Evolutionary conservation across 1,140 invertebrate species (phyloP), one percentile per base, ranked within the genome.

Genomic region (Drosophila yakuba): DNA sequence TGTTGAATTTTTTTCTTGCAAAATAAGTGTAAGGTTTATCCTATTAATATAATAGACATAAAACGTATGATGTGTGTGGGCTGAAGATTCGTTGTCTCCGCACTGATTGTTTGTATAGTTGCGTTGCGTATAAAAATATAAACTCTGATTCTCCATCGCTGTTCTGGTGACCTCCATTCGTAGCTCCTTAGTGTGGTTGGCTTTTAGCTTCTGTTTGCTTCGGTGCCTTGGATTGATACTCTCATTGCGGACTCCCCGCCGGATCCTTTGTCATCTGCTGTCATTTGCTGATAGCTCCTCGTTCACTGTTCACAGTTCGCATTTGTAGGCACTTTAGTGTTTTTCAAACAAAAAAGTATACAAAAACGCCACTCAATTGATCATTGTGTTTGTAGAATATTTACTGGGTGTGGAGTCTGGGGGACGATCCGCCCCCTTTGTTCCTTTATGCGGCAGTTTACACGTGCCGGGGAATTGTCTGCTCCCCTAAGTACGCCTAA

Each of bases 1-100:
- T 45, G 32, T 58, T 43, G 10, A 51, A 55, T 60, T 63, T 66
- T 48, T 61, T 41, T 39, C 36, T 51, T 63, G 36, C 38, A 45
- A 23, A 43, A 39, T 51, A 50, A 38, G 14, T 38, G 66, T 64
- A 51, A 72, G 15, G 32, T 59, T 72, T 82, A 86, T 64, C 83
- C 83, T 86, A 86, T 86, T 86, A 88, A 86, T 86, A 88, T 86
- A 86, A 88, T 86, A 86, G 83, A 88, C 83, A 62, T 83, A 88
- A 79, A 83, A 79, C 48, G 78, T 76, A 78, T 58, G 74, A 61
- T 68, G 51, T 72, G 39, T 52, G 32, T 32, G 74, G 66, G 62
- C 20, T 52, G 38, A 59, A 55, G 59, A 66, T 36, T 58, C 38
- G 44, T 59, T 44, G 45, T 59, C 73, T 56, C 72, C 73, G 35